Evolutionary conservation across 2,888 invertebrate genomes (phyloP).

Genomic region (Diadegma fenestrale): DNA sequence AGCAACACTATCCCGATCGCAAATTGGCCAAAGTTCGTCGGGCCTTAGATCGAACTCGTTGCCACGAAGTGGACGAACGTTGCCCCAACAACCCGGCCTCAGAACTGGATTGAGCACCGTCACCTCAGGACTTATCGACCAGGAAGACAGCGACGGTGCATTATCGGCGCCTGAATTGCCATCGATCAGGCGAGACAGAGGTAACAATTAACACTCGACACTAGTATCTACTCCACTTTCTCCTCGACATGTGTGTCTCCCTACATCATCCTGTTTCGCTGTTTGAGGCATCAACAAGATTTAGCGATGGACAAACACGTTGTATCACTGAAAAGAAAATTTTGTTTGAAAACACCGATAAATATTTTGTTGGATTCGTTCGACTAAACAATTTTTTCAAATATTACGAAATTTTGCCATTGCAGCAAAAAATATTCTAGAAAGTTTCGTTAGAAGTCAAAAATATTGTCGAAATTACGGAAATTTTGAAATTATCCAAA

Average conservation of each 20-base stretch:
- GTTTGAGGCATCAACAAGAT: background rate
- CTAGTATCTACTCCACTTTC: background rate
- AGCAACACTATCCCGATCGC: constrained; percentile 83
- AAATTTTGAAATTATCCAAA: too few species aligned
- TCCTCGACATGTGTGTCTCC: background rate
- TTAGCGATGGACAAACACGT: background rate
- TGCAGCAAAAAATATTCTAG: too few species aligned
- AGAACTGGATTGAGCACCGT: constrained; percentile 82
- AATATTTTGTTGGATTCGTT: too few species aligned
- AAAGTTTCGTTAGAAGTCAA: too few species aligned
- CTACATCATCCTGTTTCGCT: background rate
- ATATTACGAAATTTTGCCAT: too few species aligned
- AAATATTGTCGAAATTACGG: too few species aligned
- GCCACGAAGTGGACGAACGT: constrained; percentile 83
- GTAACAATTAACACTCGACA: constrained; percentile 81
- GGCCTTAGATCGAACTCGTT: constrained; percentile 85
- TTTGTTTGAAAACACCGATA: too few species aligned
- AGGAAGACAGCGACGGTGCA: constrained; percentile 93
- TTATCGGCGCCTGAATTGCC: constrained; percentile 93
- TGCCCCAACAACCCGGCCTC: constrained; percentile 83
- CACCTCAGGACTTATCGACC: constrained; percentile 84
- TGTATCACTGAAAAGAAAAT: too few species aligned
- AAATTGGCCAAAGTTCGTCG: constrained; percentile 82
- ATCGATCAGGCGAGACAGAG: constrained; percentile 88
- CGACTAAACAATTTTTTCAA: too few species aligned